phyloP scores from a whole-genome alignment of 2,113 vertebrate species.

The Rhynchopsitta pachyrhyncha region DNA sequence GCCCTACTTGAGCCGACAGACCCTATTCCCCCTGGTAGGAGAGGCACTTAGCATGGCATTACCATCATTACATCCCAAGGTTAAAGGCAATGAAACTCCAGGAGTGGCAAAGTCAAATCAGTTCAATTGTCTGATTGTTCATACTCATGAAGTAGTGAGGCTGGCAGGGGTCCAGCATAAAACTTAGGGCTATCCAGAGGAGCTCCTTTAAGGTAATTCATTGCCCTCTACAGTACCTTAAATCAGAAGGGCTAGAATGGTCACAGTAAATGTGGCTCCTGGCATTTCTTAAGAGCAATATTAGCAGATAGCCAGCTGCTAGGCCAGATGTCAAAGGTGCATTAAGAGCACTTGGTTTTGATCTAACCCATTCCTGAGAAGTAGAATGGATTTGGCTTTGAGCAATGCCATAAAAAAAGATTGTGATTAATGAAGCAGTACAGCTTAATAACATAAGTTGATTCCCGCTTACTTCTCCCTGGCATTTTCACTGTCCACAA shows the following conservation, averaged over 20 bases:
- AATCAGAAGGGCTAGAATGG: constrained; percentile 79
- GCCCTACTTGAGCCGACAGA: constrained; percentile 75
- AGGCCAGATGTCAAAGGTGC: constrained; percentile 84
- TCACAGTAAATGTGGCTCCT: constrained; percentile 75
- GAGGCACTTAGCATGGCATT: constrained; percentile 76
- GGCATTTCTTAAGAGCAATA: constrained; percentile 75
- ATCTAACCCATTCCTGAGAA: constrained; percentile 73
- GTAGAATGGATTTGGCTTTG: constrained; percentile 76
- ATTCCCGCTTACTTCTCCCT: constrained; percentile 74
- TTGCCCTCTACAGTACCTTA: constrained; percentile 79
- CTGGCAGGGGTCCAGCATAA: constrained; percentile 79
- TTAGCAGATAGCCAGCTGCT: constrained; percentile 79
- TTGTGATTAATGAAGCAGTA: constrained; percentile 81
- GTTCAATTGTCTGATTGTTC: constrained; percentile 84
- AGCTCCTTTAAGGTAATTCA: constrained; percentile 85
- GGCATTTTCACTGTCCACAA: constrained; percentile 79
- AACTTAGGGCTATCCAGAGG: constrained; percentile 74
- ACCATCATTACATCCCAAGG: constrained; percentile 79
- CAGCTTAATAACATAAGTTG: constrained; percentile 78
- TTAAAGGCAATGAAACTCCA: constrained; percentile 83
- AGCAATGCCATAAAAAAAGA: constrained; percentile 77
- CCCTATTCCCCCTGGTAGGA: constrained; percentile 68
- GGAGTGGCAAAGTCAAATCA: constrained; percentile 83
- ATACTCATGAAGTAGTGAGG: constrained; percentile 74
- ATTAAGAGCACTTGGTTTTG: constrained; percentile 78